Percentiles rank a stretch among this genome's conserved stretches.
Evolutionary conservation across 2,888 invertebrate genomes (phyloP).

Genomic region (Platycheirus albimanus): DNA sequence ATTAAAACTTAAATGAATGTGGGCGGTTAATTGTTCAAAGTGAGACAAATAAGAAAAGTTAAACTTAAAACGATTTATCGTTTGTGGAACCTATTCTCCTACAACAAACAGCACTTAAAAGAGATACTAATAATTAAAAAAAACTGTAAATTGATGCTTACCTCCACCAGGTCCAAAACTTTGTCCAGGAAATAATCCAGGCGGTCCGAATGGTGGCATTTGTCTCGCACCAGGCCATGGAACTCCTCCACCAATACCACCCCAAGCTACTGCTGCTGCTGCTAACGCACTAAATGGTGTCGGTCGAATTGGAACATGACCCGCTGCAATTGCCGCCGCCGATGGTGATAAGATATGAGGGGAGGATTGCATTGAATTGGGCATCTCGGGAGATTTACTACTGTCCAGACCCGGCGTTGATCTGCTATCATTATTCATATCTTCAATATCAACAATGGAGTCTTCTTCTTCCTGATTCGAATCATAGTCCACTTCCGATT

Average conservation of each 20-base stretch:
- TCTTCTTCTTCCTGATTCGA: slow-evolving; percentile 83
- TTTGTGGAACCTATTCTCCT: background rate
- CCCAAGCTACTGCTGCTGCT: slow-evolving; percentile 87
- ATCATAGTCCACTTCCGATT: slow-evolving; percentile 83
- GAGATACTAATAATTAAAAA: background rate
- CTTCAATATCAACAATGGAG: slow-evolving; percentile 92
- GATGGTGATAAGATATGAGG: slow-evolving; percentile 80
- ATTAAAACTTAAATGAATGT: slow-evolving; percentile 56
- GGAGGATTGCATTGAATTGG: slow-evolving; percentile 78
- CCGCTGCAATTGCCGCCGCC: slow-evolving; percentile 81
- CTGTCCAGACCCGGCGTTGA: slow-evolving; percentile 82
- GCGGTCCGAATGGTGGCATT: slow-evolving; percentile 85
- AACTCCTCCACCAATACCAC: slow-evolving; percentile 85
- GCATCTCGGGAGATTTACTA: slow-evolving; percentile 80
- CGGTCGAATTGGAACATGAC: slow-evolving; percentile 88
- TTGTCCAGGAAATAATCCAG: slow-evolving; percentile 87
- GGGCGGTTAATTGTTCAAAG: slow-evolving; percentile 64
- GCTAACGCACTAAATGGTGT: slow-evolving; percentile 90
- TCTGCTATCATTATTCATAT: slow-evolving; percentile 85
- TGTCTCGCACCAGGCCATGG: slow-evolving; percentile 85
- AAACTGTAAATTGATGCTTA: slow-evolving; percentile 79
- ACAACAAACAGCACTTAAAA: background rate
- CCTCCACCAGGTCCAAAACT: slow-evolving; percentile 84
- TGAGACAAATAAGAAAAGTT: slow-evolving; percentile 47
- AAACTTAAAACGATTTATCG: slow-evolving; percentile 33